These are phyloP conservation scores for Herpetotheres cachinnans DNA, from an alignment of 2,113 vertebrate genomes.

Conservation along the genomic window DNA sequence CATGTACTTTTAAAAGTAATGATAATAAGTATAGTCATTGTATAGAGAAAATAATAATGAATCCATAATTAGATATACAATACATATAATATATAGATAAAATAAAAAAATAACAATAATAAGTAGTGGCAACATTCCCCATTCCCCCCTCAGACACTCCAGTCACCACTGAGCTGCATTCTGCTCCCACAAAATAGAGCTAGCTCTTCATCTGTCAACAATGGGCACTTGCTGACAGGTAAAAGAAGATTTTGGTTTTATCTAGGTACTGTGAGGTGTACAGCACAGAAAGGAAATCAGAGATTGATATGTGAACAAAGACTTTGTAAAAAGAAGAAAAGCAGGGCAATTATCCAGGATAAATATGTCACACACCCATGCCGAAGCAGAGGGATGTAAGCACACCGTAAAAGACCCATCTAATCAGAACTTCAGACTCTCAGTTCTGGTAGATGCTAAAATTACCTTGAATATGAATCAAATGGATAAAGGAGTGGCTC, in stretches of 20 bases:
- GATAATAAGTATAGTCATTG: neutral
- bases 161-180: neutral
- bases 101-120: neutral
- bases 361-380: neutral
- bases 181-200: neutral
- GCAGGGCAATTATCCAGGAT: neutral
- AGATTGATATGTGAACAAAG: neutral
- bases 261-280: neutral
- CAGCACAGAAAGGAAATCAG: neutral
- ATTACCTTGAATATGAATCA: conserved; percentile 15
- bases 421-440: neutral
- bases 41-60: neutral
- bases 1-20: neutral
- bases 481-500: neutral
- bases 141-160: neutral
- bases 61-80: neutral
- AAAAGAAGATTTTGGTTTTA: conserved; percentile 10
- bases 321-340: neutral
- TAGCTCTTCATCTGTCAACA: neutral
- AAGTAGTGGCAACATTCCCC: neutral
- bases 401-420: neutral
- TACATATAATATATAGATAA: neutral
- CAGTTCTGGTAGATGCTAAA: neutral
- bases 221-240: neutral
- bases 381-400: neutral